These are phyloP conservation scores for Malacosoma neustria DNA, from an alignment of 2,888 invertebrate species.

Conservation along the genomic window DNA sequence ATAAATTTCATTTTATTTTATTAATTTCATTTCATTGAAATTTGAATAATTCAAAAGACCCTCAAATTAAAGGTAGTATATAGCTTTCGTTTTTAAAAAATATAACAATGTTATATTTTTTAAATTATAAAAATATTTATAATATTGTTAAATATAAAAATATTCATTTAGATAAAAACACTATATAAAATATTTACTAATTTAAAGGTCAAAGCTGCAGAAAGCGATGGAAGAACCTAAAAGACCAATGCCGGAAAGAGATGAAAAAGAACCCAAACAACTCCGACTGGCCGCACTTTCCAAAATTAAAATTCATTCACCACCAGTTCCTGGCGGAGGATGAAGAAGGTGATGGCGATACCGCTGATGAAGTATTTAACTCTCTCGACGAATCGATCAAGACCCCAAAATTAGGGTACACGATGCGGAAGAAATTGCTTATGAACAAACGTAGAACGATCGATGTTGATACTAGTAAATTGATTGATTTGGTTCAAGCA, in stretches of 20 bases:
- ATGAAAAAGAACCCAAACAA: conserved; percentile 55
- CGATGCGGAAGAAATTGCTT: conserved; percentile 57
- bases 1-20: too few relatives aligned
- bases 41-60: too few relatives aligned
- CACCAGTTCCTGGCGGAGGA: conserved; percentile 59
- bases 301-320: conserved; percentile 56
- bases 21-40: too few relatives aligned
- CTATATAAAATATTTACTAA: too few relatives aligned
- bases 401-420: conserved; percentile 57
- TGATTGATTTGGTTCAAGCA: conserved; percentile 51
- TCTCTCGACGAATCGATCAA: conserved; percentile 56
- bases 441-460: conserved; percentile 60
- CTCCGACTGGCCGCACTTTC: conserved; percentile 64
- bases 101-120: too few relatives aligned
- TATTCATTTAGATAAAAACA: too few relatives aligned
- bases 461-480: conserved; percentile 57
- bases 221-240: conserved; percentile 67
- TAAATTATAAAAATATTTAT: too few relatives aligned
- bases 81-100: too few relatives aligned
- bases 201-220: conserved; percentile 62
- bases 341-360: conserved; percentile 54
- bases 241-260: conserved; percentile 67
- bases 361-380: conserved; percentile 50
- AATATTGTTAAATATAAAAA: too few relatives aligned
- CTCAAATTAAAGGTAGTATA: too few relatives aligned